These are phyloP conservation scores for Natator depressus DNA, from an alignment of 2,113 vertebrate genomes.

Conservation along the genomic window DNA sequence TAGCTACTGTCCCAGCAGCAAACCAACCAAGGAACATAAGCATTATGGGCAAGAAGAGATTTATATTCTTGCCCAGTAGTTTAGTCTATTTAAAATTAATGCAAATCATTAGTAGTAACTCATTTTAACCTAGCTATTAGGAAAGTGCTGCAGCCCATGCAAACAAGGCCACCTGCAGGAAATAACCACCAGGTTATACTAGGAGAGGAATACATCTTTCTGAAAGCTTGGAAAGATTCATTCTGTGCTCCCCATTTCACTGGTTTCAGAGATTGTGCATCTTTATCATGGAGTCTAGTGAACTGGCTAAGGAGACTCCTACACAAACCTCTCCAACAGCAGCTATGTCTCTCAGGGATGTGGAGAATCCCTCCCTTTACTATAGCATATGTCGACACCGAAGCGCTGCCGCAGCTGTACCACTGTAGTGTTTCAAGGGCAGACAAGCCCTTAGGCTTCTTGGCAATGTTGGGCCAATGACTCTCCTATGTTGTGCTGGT, in stretches of 20 bases:
- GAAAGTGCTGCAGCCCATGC: constrained; percentile 32
- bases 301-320: background rate
- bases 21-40: background rate
- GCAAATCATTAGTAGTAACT: constrained; percentile 33
- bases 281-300: background rate
- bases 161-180: constrained; percentile 44
- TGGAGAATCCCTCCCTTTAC: background rate
- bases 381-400: background rate
- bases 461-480: background rate
- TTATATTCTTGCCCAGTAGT: constrained; percentile 13
- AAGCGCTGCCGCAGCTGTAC: background rate
- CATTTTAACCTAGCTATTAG: constrained; percentile 32
- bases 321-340: background rate
- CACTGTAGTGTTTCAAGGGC: background rate
- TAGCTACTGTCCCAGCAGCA: background rate
- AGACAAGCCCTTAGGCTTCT: background rate
- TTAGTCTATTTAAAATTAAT: constrained; percentile 15
- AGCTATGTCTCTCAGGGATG: background rate
- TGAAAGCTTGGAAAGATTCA: background rate
- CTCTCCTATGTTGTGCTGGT: background rate
- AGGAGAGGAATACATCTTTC: constrained; percentile 1
- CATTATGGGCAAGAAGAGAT: background rate
- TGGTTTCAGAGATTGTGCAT: background rate
- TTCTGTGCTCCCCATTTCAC: background rate
- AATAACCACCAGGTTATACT: constrained; percentile 20